phyloP scores from a whole-genome alignment of 2,797 vertebrate species.

The Masticophis lateralis region DNA sequence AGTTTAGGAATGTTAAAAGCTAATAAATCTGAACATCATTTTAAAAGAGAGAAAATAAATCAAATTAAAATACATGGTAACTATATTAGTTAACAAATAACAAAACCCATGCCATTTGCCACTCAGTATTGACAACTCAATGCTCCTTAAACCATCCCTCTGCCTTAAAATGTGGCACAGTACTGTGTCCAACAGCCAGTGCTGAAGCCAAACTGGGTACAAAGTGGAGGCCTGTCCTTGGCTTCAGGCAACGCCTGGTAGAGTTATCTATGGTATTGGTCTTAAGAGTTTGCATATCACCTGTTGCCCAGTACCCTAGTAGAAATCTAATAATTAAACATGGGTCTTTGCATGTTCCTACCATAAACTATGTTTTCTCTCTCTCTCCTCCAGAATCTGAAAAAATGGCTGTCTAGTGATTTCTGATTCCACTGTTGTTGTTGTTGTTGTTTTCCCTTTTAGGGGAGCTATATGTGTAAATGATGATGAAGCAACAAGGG shows the following conservation, averaged over 20 bases:
- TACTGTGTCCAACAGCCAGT: background rate
- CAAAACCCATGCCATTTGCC: too few species aligned
- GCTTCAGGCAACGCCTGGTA: background rate
- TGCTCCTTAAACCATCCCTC: background rate
- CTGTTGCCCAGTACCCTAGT: background rate
- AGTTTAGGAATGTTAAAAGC: too few species aligned
- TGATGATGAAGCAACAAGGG: slow-evolving; percentile 79
- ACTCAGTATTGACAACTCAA: background rate
- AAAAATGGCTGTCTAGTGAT: background rate
- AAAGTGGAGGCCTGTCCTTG: background rate
- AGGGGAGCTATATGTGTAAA: slow-evolving; percentile 86
- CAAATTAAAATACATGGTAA: too few species aligned
- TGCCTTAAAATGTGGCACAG: background rate
- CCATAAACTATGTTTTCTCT: background rate
- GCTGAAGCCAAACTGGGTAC: background rate
- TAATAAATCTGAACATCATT: too few species aligned
- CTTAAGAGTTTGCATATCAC: background rate
- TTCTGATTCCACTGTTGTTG: background rate
- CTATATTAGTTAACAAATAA: too few species aligned
- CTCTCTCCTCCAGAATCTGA: background rate
- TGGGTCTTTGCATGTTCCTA: background rate
- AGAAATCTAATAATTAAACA: background rate
- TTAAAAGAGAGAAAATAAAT: too few species aligned
- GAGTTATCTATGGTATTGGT: background rate
- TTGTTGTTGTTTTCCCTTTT: slow-evolving; percentile 21